A percentile compares a stretch with the other conserved stretches of the same genome.
These are phyloP conservation scores for Xenopus tropicalis DNA, from an alignment of 2,113 vertebrate genomes.

Conservation along the genomic window DNA sequence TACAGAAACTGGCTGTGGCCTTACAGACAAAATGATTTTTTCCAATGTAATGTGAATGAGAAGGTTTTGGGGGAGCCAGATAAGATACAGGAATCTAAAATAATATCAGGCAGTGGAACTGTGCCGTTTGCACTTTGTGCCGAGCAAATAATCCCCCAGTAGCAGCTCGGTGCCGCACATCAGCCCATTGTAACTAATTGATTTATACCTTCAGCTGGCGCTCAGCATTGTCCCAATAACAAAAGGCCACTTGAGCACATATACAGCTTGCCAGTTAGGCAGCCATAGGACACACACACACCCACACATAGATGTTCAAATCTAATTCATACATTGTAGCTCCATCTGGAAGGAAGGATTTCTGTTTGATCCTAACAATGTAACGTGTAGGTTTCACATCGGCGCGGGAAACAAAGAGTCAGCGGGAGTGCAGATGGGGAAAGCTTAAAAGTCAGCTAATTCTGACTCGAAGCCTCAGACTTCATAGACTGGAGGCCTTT, in stretches of 20 bases:
- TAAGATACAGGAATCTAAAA: not conserved
- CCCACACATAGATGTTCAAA: conserved; percentile 49
- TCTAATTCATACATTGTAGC: conserved; percentile 59
- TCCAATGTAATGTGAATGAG: too few species aligned
- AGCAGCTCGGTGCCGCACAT: too few species aligned
- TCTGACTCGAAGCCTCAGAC: conserved; percentile 65
- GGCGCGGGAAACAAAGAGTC: conserved; percentile 66
- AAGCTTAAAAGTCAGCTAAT: conserved; percentile 68
- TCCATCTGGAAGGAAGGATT: conserved; percentile 63
- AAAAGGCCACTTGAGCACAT: too few species aligned
- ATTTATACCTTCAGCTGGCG: not conserved
- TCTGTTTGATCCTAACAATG: conserved; percentile 69
- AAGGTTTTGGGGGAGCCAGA: too few species aligned
- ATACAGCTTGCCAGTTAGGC: too few species aligned
- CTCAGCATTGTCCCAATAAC: not conserved
- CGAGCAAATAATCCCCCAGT: too few species aligned
- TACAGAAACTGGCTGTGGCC: too few species aligned
- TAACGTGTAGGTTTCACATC: conserved; percentile 65
- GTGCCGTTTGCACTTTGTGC: too few species aligned
- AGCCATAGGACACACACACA: not conserved
- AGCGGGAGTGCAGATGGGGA: conserved; percentile 66
- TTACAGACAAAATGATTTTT: too few species aligned
- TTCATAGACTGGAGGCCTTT: conserved; percentile 64
- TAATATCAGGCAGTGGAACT: too few species aligned
- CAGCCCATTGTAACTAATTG: not conserved